A percentile compares a stretch with the other conserved stretches of the same genome.
These are phyloP conservation scores for Stenolophus ochropezus DNA, from an alignment of 2,888 invertebrate genomes.

Conservation along the genomic window DNA sequence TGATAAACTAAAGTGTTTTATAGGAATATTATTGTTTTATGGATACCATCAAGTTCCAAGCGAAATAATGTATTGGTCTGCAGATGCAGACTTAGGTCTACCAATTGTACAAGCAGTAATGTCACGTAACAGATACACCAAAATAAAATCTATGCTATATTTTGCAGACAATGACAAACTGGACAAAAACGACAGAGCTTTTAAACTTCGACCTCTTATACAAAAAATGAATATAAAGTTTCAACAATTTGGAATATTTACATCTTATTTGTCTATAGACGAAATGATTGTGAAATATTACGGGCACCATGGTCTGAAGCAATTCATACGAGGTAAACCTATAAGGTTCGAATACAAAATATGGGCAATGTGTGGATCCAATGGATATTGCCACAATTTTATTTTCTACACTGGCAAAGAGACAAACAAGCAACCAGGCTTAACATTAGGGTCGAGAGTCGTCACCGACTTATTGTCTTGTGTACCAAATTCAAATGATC, in stretches of 20 bases:
- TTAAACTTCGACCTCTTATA: constrained; percentile 43
- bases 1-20: constrained; percentile 18
- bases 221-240: background rate
- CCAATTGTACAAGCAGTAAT: constrained; percentile 19
- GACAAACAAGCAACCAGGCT: background rate
- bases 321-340: too few relatives aligned
- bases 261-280: too few relatives aligned
- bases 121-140: constrained; percentile 14
- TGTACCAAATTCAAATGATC: constrained; percentile 55
- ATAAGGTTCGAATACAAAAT: background rate
- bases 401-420: background rate
- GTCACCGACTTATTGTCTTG: constrained; percentile 60
- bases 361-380: background rate
- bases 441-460: constrained; percentile 61
- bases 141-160: constrained; percentile 40
- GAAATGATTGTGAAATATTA: too few relatives aligned
- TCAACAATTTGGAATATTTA: constrained; percentile 28
- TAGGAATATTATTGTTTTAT: constrained; percentile 25
- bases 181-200: constrained; percentile 45
- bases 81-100: constrained; percentile 18
- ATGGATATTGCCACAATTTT: background rate
- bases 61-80: constrained; percentile 40
- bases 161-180: constrained; percentile 34
- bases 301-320: too few relatives aligned
- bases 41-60: constrained; percentile 38